These are phyloP conservation scores for Erebia palarica DNA, from an alignment of 2,888 invertebrate species.

Conservation along the genomic window DNA sequence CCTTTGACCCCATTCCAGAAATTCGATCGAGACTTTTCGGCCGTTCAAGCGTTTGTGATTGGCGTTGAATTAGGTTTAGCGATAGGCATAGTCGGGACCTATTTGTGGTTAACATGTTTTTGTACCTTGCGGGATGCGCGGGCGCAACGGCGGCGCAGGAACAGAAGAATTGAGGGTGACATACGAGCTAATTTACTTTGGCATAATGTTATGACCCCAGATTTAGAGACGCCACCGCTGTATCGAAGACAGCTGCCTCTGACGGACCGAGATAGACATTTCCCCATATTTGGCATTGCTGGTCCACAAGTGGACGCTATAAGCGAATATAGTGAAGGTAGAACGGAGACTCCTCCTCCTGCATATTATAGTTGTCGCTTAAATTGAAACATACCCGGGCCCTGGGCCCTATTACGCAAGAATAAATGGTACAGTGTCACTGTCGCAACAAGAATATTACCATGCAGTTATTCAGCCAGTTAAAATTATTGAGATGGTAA, in stretches of 20 bases:
- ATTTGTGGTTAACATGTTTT: constrained; percentile 67
- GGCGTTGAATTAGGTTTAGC: constrained; percentile 72
- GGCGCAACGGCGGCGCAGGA: constrained; percentile 51
- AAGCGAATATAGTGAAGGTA: constrained; percentile 49
- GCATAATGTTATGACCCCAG: constrained; percentile 63
- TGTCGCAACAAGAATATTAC: no score
- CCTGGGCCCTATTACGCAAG: no score
- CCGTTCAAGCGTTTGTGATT: constrained; percentile 70
- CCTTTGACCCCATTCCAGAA: constrained; percentile 64
- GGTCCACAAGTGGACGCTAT: constrained; percentile 60
- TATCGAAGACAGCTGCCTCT: constrained; percentile 61
- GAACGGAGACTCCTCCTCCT: constrained; percentile 72
- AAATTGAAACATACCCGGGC: not conserved
- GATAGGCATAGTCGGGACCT: constrained; percentile 70
- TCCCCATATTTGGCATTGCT: constrained; percentile 51
- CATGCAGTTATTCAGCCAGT: no score
- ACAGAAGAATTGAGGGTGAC: constrained; percentile 55
- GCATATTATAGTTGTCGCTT: constrained; percentile 70
- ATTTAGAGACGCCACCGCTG: constrained; percentile 70
- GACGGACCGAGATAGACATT: constrained; percentile 58
- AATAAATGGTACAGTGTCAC: no score
- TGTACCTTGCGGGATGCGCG: constrained; percentile 59
- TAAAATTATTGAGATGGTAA: no score
- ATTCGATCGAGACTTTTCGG: constrained; percentile 71
- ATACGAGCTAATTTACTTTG: constrained; percentile 70